Evolutionary conservation across 2,113 vertebrate species (phyloP).

Genomic region (Pollachius pollachius): DNA sequence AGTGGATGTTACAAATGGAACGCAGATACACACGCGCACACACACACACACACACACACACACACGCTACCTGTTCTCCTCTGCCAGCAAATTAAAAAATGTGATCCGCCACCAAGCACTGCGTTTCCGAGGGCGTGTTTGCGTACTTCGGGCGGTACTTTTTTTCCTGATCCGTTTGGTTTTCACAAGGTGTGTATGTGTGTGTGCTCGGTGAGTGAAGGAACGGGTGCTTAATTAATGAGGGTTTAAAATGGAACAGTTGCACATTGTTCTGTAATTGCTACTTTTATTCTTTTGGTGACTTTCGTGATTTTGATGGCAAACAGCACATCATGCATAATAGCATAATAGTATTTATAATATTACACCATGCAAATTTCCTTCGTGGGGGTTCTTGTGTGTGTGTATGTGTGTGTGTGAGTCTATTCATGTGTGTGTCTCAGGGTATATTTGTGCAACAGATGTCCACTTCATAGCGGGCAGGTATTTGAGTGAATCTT

Average conservation of each 20-base stretch:
- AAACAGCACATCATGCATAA: not conserved
- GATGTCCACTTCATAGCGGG: not conserved
- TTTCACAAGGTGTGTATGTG: not conserved
- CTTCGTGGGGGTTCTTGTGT: not conserved
- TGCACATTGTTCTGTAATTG: conserved; percentile 16
- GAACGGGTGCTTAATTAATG: conserved; percentile 38
- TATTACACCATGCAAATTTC: not conserved
- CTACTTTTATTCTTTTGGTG: conserved; percentile 26
- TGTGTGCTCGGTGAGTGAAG: not conserved
- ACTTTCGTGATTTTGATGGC: not conserved
- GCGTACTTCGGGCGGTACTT: too few relatives aligned
- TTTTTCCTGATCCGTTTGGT: too few relatives aligned
- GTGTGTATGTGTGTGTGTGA: not conserved
- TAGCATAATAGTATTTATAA: not conserved
- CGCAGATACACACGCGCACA: conserved; percentile 4
- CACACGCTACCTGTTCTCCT: conserved; percentile 23
- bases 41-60: conserved; percentile 25
- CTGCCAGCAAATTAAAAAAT: conserved; percentile 40
- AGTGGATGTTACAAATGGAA: conserved; percentile 68
- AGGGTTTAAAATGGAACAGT: conserved; percentile 16
- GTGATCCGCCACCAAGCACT: conserved; percentile 40
- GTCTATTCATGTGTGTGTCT: not conserved
- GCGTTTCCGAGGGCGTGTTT: not conserved
- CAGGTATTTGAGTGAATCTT: not conserved
- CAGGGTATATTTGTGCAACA: not conserved